A percentile compares a stretch with the other conserved stretches of the same genome.
Evolutionary conservation across 2,113 vertebrate species (phyloP).

Genomic region (Dunckerocampus dactyliophorus): DNA sequence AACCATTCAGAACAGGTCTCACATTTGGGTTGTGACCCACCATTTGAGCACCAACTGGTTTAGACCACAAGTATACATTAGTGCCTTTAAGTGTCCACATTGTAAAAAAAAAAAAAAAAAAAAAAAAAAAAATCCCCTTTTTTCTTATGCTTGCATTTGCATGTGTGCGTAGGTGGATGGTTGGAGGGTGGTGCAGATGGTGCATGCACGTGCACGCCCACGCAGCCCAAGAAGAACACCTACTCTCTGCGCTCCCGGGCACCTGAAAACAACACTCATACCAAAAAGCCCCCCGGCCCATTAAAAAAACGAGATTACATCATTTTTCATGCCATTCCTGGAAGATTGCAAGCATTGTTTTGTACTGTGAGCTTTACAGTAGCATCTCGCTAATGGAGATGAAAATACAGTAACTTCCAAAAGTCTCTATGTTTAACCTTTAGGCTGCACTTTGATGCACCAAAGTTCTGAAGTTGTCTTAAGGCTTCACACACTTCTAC

Average conservation of each 20-base stretch:
- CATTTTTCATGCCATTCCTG: not conserved
- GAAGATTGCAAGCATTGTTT: not conserved
- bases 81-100: not conserved
- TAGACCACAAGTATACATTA: too few species aligned
- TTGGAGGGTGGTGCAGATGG: conserved; percentile 17
- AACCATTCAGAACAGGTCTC: too few species aligned
- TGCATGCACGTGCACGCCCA: conserved; percentile 24
- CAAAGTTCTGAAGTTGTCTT: not conserved
- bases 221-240: conserved; percentile 21
- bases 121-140: not conserved
- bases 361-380: not conserved
- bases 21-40: too few species aligned
- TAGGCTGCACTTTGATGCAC: not conserved
- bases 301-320: not conserved
- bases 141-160: conserved; percentile 5
- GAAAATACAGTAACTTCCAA: not conserved
- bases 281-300: conserved; percentile 12
- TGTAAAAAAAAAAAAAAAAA: too few species aligned
- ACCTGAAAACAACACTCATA: conserved; percentile 17
- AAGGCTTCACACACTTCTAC: conserved; percentile 1
- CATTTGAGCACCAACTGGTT: too few species aligned
- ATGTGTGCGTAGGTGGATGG: conserved; percentile 10
- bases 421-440: not conserved
- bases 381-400: not conserved
- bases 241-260: conserved; percentile 6